Base-by-base conservation (phyloP, 2,888 invertebrate genomes). In the Pantelozetes paolii region DNA sequence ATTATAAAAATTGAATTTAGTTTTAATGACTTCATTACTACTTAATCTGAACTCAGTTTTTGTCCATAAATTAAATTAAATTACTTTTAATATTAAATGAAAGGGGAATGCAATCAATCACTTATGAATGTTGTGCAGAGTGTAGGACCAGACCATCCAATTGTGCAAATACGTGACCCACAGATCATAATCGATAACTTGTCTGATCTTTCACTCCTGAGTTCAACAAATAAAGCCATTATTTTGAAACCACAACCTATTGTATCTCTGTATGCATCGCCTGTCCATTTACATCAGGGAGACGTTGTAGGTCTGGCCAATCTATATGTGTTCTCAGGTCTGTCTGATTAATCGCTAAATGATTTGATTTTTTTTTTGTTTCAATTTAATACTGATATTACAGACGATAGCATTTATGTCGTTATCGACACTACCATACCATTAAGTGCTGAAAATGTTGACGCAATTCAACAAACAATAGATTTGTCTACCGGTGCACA, bases 121-220 rank as follows among this genome's bases (percentile, higher is more conserved):
- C 40, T 78, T 18, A 78, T 78, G 77, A 64, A 76, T 26, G 76
- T 77, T 48, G 75, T 78, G 42, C 75, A 78, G 71, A 74, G 74
- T 54, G 74, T 77, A 71, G 78, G 78, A 13, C 77, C 78, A 11
- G 78, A 78, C 64, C 75, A 76, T 59, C 77, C 78, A 1, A 77
- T 78, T 32, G 72, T 78, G 13, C 77, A 78, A 72, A 74, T 78
- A 18, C 45, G 64, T 28, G 75, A 76, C 62, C 76, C 76, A 9
- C 54, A 71, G 70, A 76, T 79, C 26, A 76, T 78, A 11, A 71
- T 75, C 48, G 32, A 71, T 28, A 71, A 48, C 36, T 18, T 48
- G 6, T 45, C 40, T 28, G 62, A 74, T 40, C 64, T 75, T 18
- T 30, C 45, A 18, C 23, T 75, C 26, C 18, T 73, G 23, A 48